These are phyloP conservation scores for Gari tellinella DNA, from an alignment of 2,888 invertebrate genomes.

Conservation along the genomic window DNA sequence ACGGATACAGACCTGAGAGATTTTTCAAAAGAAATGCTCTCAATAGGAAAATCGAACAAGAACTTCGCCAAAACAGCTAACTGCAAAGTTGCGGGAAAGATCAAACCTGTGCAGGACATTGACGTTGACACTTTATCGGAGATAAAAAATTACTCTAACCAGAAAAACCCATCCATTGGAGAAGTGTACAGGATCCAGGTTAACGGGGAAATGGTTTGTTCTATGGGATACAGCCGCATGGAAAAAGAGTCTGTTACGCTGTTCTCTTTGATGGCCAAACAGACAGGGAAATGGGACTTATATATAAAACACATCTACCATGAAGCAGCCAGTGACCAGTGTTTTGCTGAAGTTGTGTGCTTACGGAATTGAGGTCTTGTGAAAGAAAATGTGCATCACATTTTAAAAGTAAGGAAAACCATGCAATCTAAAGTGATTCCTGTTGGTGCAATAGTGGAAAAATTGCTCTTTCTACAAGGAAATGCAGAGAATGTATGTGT, in stretches of 20 bases:
- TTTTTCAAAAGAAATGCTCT: constrained; percentile 13
- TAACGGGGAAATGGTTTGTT: neutral
- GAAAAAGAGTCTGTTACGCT: no score
- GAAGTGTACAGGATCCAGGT: neutral
- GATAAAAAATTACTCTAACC: neutral
- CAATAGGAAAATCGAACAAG: neutral
- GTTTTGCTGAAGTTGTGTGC: neutral
- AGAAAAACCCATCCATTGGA: no score
- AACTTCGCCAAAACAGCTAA: neutral
- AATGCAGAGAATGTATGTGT: neutral
- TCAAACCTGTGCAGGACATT: no score
- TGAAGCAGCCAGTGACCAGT: neutral
- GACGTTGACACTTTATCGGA: no score
- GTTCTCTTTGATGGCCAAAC: neutral
- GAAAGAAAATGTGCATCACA: neutral
- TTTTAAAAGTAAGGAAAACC: neutral
- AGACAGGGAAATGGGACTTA: neutral
- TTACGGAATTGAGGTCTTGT: neutral
- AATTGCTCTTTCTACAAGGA: neutral
- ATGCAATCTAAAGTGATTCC: no score
- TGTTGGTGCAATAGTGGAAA: neutral
- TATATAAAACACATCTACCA: neutral
- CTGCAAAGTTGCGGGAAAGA: no score
- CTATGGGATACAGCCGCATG: neutral
- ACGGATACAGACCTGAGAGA: constrained; percentile 7